phyloP scores from a whole-genome alignment of 2,888 invertebrate species.

The Oasisia sp. region DNA sequence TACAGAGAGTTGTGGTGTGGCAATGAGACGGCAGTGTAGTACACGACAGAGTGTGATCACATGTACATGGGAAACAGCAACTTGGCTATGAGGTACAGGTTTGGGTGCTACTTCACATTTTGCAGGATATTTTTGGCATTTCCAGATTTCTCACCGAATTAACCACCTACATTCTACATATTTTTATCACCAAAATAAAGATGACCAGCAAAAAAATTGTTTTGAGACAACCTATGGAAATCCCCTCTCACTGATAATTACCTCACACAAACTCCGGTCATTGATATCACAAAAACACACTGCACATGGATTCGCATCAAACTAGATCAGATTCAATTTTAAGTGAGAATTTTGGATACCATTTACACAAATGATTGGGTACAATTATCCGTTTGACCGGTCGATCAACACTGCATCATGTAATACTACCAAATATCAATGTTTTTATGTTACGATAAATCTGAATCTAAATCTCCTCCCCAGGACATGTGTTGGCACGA shows the following conservation, averaged over 20 bases:
- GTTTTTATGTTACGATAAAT: neutral
- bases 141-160: neutral
- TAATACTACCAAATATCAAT: too few species aligned
- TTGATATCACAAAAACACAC: neutral
- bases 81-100: neutral
- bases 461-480: neutral
- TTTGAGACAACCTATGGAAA: neutral
- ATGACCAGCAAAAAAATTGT: neutral
- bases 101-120: neutral
- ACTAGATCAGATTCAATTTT: neutral
- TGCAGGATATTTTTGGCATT: neutral
- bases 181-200: neutral
- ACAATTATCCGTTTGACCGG: too few species aligned
- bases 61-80: neutral
- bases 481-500: neutral
- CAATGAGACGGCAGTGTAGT: conserved; percentile 2
- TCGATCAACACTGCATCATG: too few species aligned
- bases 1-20: conserved; percentile 7
- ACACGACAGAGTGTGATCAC: conserved; percentile 6
- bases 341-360: neutral
- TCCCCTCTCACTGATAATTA: neutral
- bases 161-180: neutral
- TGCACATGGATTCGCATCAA: neutral
- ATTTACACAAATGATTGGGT: neutral
- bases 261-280: neutral